These are phyloP conservation scores for Cavia porcellus DNA, from an alignment of 2,113 vertebrate genomes.

Conservation along the genomic window DNA sequence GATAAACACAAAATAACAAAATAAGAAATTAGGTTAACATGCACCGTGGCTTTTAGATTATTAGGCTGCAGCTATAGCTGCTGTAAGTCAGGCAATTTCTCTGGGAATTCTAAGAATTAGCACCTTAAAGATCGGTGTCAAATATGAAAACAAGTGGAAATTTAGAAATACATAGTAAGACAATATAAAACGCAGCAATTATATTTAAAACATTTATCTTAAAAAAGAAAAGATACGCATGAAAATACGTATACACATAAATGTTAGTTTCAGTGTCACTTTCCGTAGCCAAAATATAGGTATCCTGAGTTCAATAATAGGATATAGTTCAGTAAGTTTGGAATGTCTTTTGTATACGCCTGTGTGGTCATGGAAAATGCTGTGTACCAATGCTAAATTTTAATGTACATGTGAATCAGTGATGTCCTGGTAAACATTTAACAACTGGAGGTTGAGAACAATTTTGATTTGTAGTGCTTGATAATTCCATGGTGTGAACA, in stretches of 20 bases:
- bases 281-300: neutral
- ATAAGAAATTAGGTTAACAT: conserved; percentile 1
- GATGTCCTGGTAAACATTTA: conserved; percentile 2
- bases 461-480: neutral
- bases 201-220: neutral
- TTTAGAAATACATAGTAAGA: neutral
- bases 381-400: neutral
- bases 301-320: neutral
- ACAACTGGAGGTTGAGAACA: neutral
- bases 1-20: neutral
- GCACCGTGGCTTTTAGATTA: neutral
- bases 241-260: neutral
- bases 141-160: neutral
- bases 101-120: neutral
- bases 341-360: neutral
- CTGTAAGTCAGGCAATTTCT: neutral
- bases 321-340: neutral
- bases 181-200: neutral
- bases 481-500: neutral
- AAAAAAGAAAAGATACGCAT: neutral
- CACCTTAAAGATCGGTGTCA: conserved; percentile 2
- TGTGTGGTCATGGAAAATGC: neutral
- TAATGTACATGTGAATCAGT: neutral
- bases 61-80: neutral
- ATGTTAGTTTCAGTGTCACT: neutral